Evolutionary conservation across 2,888 invertebrate genomes (phyloP), one percentile per base, ranked within the genome.

Genomic region (Crepidodera aurea): DNA sequence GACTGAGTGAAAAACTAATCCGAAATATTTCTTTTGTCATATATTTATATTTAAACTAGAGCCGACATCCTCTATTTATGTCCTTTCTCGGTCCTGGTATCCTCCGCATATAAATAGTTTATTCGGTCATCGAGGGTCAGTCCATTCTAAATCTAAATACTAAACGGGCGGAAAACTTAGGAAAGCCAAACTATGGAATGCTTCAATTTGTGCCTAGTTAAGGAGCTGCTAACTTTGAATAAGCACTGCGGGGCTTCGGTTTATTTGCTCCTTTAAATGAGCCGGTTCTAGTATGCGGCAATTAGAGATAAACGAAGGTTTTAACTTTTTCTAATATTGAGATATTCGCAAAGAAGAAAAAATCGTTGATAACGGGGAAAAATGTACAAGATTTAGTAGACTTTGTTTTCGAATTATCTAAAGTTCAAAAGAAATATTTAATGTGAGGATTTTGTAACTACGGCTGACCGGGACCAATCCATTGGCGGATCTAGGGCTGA

Each of bases 31-130:
- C 10, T 29, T 29, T 29, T 8, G 29, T 29, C 6, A 37, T 37
- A 37, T 37, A 37, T 37, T 37, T 29, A 29, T 29, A 39, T 39
- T 42, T 42, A 42, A 42, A 42, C 1, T 10, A n/a, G 19, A 19
- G 2, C 1, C 6, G 19, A 13, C 42, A 19, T 18, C 18, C 10
- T 42, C 19, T 27, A 46, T 46, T 46, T 46, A 27, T 27, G 27
- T 42, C 8, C 46, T 1, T 25, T 46, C 27, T 44, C 10, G n/a
- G 12, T 2, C 27, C 13, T 10, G 10, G 10, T 27, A 12, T 46
- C 15, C 10, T 46, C 46, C 27, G 46, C 46, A 13, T 46, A 46
- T 46, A 46, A 46, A 46, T 46, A 46, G 46, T 46, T 46, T 46
- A 46, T 46, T 46, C 46, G 27, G 27, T 27, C 46, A 27, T 46